Conservation (phyloP, 2,888 invertebrate genomes). For the Craniophora ligustri region DNA sequence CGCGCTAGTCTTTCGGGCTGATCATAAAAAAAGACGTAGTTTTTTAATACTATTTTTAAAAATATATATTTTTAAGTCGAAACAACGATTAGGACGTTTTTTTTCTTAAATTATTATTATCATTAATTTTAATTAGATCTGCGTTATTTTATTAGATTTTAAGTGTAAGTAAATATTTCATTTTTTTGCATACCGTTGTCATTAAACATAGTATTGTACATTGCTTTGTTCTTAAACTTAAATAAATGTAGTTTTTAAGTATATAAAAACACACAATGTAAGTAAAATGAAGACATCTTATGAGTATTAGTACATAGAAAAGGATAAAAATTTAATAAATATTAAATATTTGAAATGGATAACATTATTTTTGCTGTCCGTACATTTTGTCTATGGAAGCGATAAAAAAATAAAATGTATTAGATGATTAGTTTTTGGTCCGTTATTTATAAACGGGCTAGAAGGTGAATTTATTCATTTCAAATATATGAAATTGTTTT, state of each 20-base stretch:
- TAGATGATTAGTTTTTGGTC: not conserved
- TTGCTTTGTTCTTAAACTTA: conserved; percentile 30
- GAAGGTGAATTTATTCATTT: conserved; percentile 7
- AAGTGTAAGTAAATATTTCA: conserved; percentile 42
- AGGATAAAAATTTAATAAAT: conserved; percentile 17
- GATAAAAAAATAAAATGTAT: not conserved
- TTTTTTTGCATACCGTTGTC: conserved; percentile 14
- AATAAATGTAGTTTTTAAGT: conserved; percentile 19
- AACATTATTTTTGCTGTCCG: not conserved
- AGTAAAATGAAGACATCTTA: conserved; percentile 20
- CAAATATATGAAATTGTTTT: conserved; percentile 8
- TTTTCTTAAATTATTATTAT: conserved; percentile 49
- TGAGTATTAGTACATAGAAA: conserved; percentile 22
- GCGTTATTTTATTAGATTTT: conserved; percentile 35
- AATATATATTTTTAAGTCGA: conserved; percentile 42
- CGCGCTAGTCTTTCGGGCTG: conserved; percentile 52
- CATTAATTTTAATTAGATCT: conserved; percentile 33
- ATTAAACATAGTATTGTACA: conserved; percentile 23
- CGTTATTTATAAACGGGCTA: not conserved
- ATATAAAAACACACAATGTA: conserved; percentile 21
- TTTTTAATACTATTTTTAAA: conserved; percentile 26
- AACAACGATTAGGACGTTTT: conserved; percentile 49
- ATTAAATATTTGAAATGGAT: conserved; percentile 24
- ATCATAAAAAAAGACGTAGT: conserved; percentile 53
- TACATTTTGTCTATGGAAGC: not conserved